Base-by-base conservation (phyloP, 1,140 invertebrate genomes). In the Diachasma alloeum region DNA sequence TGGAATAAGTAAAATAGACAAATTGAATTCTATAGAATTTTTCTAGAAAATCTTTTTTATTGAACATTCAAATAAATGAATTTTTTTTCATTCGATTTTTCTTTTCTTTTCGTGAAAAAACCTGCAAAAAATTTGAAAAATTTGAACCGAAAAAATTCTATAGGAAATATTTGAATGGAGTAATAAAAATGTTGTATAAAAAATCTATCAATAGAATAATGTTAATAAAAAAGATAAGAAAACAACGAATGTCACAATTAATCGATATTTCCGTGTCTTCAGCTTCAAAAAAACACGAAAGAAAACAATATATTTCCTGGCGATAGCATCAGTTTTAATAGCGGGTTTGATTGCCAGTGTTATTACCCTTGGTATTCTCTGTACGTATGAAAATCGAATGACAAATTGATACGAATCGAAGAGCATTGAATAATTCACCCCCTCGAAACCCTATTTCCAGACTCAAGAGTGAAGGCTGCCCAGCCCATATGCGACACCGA, bases 401-500 rank as follows among this genome's bases (percentile, higher is more conserved):
- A 13, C 59, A 63, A 24, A 63, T 26, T 13, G 2, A 26, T 63
- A 26, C 4, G 24, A 19, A 13, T 63, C 11, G 59, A 26, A 1
- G 13, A 3, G 19, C 8, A 13, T 24, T 53, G 56, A 68, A 36
- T 44, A 48, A 67, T 74, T 44, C 3, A 63, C 53, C 39, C 39
- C 26, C 31, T 72, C 10, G 11, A 39, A 75, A 37, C 22, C 71
- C 66, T 69, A 42, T n/a, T 71, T 78, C 15, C 76, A 86, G 84
- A 85, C 74, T 75, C 75, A 15, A 79, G 71, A 22, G 59, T 72
- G 24, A 74, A 63, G 17, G 22, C 11, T 44, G 39, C 46, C 1
- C 24, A 71, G 17, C 71, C 80, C 19, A 70, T 87, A 22, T 90
- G 88, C 66, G 84, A 87, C 11, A 84, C 75, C n/a, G 85, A 88